Conservation (phyloP, 30 jellyfish, hydroid and myxozoan genomes). For the Aurelia coerulea region DNA sequence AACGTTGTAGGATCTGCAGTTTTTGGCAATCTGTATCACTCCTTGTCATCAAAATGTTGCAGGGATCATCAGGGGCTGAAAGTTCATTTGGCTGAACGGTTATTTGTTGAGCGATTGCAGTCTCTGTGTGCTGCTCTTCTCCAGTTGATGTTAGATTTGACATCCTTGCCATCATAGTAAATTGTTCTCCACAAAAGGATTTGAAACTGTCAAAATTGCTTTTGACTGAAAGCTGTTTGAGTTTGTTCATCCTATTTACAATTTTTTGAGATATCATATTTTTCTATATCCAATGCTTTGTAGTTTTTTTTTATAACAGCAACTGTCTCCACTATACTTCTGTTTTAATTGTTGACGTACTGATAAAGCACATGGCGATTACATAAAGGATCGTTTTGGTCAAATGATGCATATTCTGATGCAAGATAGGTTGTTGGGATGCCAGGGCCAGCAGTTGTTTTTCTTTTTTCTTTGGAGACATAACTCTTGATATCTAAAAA, state of each 20-base stretch:
- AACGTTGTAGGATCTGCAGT: too few relatives aligned
- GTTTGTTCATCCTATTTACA: background rate
- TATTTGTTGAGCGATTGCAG: too few relatives aligned
- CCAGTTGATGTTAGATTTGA: too few relatives aligned
- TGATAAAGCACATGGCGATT: conserved; percentile 8
- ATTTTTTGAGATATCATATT: conserved; percentile 8
- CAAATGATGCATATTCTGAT: conserved; percentile 17
- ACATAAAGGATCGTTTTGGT: background rate
- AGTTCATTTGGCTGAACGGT: too few relatives aligned
- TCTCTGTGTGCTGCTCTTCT: too few relatives aligned
- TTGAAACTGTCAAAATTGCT: conserved; percentile 1
- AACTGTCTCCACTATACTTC: conserved; percentile 21
- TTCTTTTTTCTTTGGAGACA: background rate
- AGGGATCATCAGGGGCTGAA: too few relatives aligned
- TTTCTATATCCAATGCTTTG: conserved; percentile 4
- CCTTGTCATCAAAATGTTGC: too few relatives aligned
- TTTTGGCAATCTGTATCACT: too few relatives aligned
- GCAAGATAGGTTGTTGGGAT: background rate
- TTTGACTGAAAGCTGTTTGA: background rate
- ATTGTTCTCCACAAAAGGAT: conserved; percentile 8
- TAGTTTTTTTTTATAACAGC: background rate
- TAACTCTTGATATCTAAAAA: background rate
- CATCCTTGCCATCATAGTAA: background rate
- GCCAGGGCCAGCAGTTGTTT: conserved; percentile 30
- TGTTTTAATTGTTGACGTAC: background rate